These are phyloP conservation scores for Paedocypris micromegethes DNA, from an alignment of 2,797 vertebrate genomes.

Conservation along the genomic window DNA sequence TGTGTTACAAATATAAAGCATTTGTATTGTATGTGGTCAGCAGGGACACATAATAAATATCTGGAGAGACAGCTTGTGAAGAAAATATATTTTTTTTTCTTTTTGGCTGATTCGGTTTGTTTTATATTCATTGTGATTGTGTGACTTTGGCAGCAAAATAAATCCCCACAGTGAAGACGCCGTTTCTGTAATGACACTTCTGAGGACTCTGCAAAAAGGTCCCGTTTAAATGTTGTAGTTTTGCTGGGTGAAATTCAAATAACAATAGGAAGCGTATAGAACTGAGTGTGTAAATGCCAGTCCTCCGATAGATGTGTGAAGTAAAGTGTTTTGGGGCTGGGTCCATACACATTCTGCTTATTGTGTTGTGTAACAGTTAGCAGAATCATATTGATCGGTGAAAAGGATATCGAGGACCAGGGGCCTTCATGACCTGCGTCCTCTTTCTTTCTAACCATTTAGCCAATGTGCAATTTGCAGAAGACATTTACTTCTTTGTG, in stretches of 20 bases:
- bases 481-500: background rate
- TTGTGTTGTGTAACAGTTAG: conserved; percentile 35
- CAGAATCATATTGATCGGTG: conserved; percentile 31
- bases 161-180: conserved; percentile 50
- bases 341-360: conserved; percentile 38
- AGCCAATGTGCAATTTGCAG: background rate
- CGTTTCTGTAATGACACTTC: conserved; percentile 53
- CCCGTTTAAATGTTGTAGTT: conserved; percentile 50
- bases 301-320: conserved; percentile 51
- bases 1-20: too few relatives aligned
- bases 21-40: conserved; percentile 25
- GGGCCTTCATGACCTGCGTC: background rate
- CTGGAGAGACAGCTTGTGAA: conserved; percentile 25
- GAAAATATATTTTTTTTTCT: conserved; percentile 19
- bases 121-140: conserved; percentile 45
- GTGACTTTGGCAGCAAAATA: conserved; percentile 48
- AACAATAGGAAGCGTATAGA: conserved; percentile 52
- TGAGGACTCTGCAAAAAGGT: conserved; percentile 51
- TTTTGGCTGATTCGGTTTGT: conserved; percentile 43
- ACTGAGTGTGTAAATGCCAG: conserved; percentile 50
- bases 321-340: conserved; percentile 51
- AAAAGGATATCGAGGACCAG: background rate
- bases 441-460: conserved; percentile 2
- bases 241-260: conserved; percentile 53
- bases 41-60: conserved; percentile 34